Percentiles rank a stretch among this genome's conserved stretches.
Evolutionary conservation across 2,888 invertebrate genomes (phyloP).

Genomic region (Exocentrus adspersus): DNA sequence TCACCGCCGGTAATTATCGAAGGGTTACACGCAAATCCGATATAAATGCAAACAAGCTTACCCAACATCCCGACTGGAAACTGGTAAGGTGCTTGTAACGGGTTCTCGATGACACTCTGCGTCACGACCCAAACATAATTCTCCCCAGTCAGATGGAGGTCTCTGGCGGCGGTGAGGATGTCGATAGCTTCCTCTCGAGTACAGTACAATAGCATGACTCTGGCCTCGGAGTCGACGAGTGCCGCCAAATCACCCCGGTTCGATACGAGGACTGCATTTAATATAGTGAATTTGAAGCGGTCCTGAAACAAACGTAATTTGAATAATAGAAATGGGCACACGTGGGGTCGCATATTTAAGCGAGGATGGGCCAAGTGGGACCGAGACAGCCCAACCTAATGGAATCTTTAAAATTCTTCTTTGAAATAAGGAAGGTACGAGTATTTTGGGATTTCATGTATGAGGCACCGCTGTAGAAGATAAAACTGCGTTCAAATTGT

Average conservation of each 20-base stretch:
- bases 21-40: neutral
- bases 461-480: too few species aligned
- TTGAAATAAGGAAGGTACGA: too few species aligned
- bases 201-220: slow-evolving; percentile 92
- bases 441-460: too few species aligned
- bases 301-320: slow-evolving; percentile 61
- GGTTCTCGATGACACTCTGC: slow-evolving; percentile 89
- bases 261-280: slow-evolving; percentile 87
- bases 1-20: too few species aligned
- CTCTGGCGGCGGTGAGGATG: slow-evolving; percentile 80
- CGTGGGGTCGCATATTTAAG: neutral
- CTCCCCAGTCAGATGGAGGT: slow-evolving; percentile 84
- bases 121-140: slow-evolving; percentile 98
- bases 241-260: slow-evolving; percentile 80
- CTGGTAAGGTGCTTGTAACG: slow-evolving; percentile 77
- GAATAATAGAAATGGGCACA: neutral
- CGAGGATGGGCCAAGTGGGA: neutral
- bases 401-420: too few species aligned
- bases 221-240: slow-evolving; percentile 87
- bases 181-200: slow-evolving; percentile 87
- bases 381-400: neutral
- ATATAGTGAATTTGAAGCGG: slow-evolving; percentile 82
- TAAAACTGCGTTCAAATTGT: too few species aligned
- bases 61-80: slow-evolving; percentile 94
- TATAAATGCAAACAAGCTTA: slow-evolving; percentile 61